Evolutionary conservation across 2,888 invertebrate species (phyloP), one percentile per base, ranked within the genome.

Genomic region (Campoletis raptor): DNA sequence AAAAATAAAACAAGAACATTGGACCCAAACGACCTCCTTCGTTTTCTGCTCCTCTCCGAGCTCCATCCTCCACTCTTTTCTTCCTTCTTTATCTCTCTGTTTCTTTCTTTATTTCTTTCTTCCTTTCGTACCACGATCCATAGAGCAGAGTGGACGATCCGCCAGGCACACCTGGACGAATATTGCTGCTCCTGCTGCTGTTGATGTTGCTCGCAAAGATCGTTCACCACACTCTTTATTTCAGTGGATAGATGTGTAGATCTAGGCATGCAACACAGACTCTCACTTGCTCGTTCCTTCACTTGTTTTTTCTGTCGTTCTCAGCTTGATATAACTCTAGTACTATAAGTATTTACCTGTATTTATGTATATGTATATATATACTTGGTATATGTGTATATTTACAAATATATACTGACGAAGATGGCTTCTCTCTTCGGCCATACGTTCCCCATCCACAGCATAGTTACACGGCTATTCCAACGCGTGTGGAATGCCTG

Each of bases 401-500:
- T 72, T 2, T 10, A 36, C 2, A 24, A 21, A 42, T 74, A 37
- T 57, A 61, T 10, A 48, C 10, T n/a, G n/a, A 36, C 36, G 77
- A 37, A 52, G 54, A 70, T 73, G 78, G 72, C 30, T 40, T 45
- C 52, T 57, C 64, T 57, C 72, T 67, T 57, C 76, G 76, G 52
- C 69, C 82, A 72, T 80, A 86, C 76, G 83, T 74, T 83, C 74
- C 42, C 81, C 78, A 84, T 81, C 86, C 61, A 84, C 79, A 85
- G 88, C 89, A 85, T 87, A 87, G 89, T 85, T 87, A 87, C 89
- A 87, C 82, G 91, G 91, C 91, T 92, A 92, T 92, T 91, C 90
- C 90, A 91, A 90, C 85, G 64, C 90, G 79, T 48, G 90, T 91
- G 93, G 93, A 94, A 94, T 94, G 93, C 90, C 89, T 91, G 93